Percentiles rank a stretch among this genome's conserved stretches.
These are phyloP conservation scores for Oscheius onirici DNA, from an alignment of 2,888 invertebrate species.

Conservation along the genomic window DNA sequence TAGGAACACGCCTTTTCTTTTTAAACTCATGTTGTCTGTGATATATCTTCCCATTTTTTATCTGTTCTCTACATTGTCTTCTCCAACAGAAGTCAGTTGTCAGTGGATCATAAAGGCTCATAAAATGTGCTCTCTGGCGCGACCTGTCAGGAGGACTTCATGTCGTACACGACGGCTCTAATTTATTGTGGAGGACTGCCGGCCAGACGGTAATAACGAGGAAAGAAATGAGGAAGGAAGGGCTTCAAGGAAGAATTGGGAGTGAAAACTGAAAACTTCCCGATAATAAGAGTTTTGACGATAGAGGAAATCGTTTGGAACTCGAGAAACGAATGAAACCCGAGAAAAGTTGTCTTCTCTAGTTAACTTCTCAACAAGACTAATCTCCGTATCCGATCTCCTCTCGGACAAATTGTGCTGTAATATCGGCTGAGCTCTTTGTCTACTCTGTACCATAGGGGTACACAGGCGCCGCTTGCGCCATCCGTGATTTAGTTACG, in stretches of 20 bases:
- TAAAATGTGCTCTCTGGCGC: conserved; percentile 9
- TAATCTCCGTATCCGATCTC: not conserved
- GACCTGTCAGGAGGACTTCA: conserved; percentile 1
- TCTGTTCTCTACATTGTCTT: not conserved
- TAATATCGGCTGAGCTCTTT: too few species aligned
- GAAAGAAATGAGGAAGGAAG: not conserved
- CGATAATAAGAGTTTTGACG: too few species aligned
- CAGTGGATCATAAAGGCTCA: conserved; percentile 21
- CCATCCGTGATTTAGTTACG: conserved; percentile 26
- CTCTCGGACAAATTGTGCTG: not conserved
- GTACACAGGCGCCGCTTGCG: conserved; percentile 5
- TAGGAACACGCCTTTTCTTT: not conserved
- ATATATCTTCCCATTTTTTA: not conserved
- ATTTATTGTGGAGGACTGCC: conserved; percentile 7
- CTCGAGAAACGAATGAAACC: too few species aligned
- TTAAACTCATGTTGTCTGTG: not conserved
- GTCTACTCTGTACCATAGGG: not conserved
- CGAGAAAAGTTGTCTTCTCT: too few species aligned
- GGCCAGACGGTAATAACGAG: not conserved
- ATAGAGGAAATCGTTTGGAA: too few species aligned
- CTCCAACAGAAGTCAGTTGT: conserved; percentile 16
- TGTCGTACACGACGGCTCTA: conserved; percentile 15
- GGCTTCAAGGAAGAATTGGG: not conserved
- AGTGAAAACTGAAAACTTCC: not conserved
- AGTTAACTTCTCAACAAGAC: too few species aligned